Evolutionary conservation across 2,888 invertebrate genomes (phyloP).

Genomic region (Caenorhabditis sp.): DNA sequence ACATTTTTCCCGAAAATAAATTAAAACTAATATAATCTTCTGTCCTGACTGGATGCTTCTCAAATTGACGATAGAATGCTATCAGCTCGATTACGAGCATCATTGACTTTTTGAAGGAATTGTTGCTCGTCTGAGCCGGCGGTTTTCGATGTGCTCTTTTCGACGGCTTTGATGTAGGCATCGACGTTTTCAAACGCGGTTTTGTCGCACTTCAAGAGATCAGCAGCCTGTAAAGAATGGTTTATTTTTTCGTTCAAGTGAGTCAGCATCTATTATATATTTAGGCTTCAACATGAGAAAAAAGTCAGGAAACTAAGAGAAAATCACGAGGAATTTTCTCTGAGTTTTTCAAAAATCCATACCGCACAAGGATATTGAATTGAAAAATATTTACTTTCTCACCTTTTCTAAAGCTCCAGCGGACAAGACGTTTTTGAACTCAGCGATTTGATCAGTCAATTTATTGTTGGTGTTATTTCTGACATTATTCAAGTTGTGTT

Average conservation of each 20-base stretch:
- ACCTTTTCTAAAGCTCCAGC: slow-evolving; percentile 72
- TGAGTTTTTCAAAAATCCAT: too few relatives aligned
- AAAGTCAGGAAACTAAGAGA: too few relatives aligned
- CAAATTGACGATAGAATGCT: slow-evolving; percentile 35
- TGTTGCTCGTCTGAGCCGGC: slow-evolving; percentile 51
- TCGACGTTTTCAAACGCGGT: slow-evolving; percentile 70
- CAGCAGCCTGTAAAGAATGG: slow-evolving; percentile 72
- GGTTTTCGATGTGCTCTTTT: slow-evolving; percentile 42
- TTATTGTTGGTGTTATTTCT: slow-evolving; percentile 77
- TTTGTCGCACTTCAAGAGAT: slow-evolving; percentile 77
- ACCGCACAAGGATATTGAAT: too few relatives aligned
- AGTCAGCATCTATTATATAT: too few relatives aligned
- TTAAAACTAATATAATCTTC: too few relatives aligned
- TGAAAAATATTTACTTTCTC: too few relatives aligned
- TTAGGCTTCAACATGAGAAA: too few relatives aligned
- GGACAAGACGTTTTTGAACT: slow-evolving; percentile 10
- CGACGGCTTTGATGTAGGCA: slow-evolving; percentile 73
- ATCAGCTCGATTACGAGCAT: slow-evolving; percentile 51
- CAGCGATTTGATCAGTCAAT: slow-evolving; percentile 17
- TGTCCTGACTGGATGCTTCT: not conserved
- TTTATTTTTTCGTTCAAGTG: not conserved
- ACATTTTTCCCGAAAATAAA: too few relatives aligned
- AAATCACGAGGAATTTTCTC: too few relatives aligned
- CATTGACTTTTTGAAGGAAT: slow-evolving; percentile 45
- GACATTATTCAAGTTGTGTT: slow-evolving; percentile 76